Conservation (phyloP, 2,113 vertebrate genomes). For the Perca flavescens region DNA sequence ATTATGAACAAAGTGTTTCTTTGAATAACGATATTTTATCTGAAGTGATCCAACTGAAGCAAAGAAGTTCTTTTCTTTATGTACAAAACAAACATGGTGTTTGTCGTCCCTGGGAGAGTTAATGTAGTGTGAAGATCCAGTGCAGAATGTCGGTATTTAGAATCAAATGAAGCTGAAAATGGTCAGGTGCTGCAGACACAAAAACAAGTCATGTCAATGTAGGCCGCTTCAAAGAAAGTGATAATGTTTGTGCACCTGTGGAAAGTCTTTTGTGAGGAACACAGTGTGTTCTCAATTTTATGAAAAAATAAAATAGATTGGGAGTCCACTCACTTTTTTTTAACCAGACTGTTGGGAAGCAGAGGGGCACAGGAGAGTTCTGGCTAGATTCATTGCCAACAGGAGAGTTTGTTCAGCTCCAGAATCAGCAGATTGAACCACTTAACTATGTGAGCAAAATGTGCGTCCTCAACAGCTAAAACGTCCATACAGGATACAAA, state of each 20-base stretch:
- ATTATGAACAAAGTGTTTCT: constrained; percentile 39
- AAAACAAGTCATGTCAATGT: constrained; percentile 55
- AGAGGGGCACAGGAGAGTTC: constrained; percentile 34
- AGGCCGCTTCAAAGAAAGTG: constrained; percentile 47
- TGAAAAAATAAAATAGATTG: not conserved
- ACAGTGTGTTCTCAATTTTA: constrained; percentile 44
- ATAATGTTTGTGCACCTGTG: constrained; percentile 74
- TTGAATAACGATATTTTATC: constrained; percentile 35
- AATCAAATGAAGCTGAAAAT: constrained; percentile 72
- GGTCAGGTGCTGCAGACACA: constrained; percentile 66
- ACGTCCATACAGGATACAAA: not conserved
- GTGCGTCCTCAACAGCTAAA: constrained; percentile 7
- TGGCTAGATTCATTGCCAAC: constrained; percentile 32
- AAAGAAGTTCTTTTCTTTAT: constrained; percentile 66
- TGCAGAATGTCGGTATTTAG: constrained; percentile 57
- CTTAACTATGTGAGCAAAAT: constrained; percentile 28
- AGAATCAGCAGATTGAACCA: constrained; percentile 36
- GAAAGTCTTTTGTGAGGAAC: constrained; percentile 29
- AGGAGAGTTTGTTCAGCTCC: constrained; percentile 32
- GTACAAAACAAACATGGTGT: constrained; percentile 72
- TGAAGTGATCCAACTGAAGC: constrained; percentile 31
- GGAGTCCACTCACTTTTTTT: constrained; percentile 29
- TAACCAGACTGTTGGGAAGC: constrained; percentile 30
- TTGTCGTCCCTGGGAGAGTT: constrained; percentile 58
- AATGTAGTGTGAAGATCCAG: constrained; percentile 71